These are phyloP conservation scores for Gallinago media DNA, from an alignment of 2,113 vertebrate genomes.

Conservation along the genomic window DNA sequence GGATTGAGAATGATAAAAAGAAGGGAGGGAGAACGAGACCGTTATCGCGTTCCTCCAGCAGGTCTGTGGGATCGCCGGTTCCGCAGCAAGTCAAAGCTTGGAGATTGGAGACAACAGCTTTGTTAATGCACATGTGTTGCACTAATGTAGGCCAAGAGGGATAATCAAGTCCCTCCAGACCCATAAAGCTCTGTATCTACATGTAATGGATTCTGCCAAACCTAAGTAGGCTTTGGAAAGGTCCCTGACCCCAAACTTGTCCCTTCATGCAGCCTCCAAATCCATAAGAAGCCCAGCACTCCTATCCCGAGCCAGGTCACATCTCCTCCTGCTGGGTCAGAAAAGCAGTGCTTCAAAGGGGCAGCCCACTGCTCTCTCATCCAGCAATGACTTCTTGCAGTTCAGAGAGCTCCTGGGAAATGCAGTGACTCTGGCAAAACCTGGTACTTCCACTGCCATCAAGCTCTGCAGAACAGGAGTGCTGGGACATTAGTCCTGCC, in stretches of 20 bases:
- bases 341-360: not conserved
- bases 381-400: not conserved
- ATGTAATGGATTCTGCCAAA: not conserved
- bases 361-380: not conserved
- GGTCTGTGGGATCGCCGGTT: not conserved
- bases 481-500: conserved; percentile 29
- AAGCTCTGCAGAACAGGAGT: not conserved
- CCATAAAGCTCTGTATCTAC: not conserved
- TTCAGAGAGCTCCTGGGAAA: not conserved
- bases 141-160: not conserved
- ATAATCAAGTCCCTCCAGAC: not conserved
- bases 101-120: not conserved
- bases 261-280: not conserved
- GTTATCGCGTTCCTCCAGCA: not conserved
- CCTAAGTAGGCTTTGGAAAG: not conserved
- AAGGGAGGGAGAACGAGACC: not conserved
- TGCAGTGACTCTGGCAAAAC: not conserved
- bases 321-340: not conserved
- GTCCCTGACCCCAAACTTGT: not conserved
- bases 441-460: not conserved
- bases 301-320: not conserved
- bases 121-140: not conserved
- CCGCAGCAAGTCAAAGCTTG: not conserved
- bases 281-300: not conserved
- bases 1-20: conserved; percentile 10